phyloP scores from a whole-genome alignment of 2,888 invertebrate genomes.

The Boloria selene region DNA sequence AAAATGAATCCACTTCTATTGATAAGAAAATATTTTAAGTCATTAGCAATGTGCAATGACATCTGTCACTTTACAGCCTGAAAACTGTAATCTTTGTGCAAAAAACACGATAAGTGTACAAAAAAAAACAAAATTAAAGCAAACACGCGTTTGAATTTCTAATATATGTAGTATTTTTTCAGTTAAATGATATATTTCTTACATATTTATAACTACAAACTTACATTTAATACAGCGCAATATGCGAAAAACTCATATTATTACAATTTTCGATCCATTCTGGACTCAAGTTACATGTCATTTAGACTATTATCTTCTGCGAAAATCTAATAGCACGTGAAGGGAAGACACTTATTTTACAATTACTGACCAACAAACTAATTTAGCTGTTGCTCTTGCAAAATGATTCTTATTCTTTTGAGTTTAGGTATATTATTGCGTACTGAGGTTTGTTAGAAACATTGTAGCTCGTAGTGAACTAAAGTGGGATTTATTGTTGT shows the following conservation, averaged over 20 bases:
- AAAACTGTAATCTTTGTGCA: too few species aligned
- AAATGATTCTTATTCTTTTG: conserved; percentile 45
- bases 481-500: conserved; percentile 62
- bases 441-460: conserved; percentile 35
- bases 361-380: conserved; percentile 51
- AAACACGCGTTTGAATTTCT: too few species aligned
- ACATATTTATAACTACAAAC: too few species aligned
- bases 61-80: too few species aligned
- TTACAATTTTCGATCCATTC: conserved; percentile 16
- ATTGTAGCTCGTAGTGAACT: conserved; percentile 35
- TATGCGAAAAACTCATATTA: neutral
- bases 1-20: too few species aligned
- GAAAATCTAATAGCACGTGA: conserved; percentile 48
- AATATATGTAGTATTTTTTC: too few species aligned
- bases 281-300: conserved; percentile 11
- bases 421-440: conserved; percentile 41
- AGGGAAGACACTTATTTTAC: conserved; percentile 57
- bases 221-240: neutral
- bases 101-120: too few species aligned
- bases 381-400: conserved; percentile 47
- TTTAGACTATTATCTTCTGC: conserved; percentile 32
- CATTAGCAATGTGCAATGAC: too few species aligned
- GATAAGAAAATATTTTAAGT: too few species aligned
- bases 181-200: too few species aligned
- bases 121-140: too few species aligned